phyloP scores from a whole-genome alignment of 2,888 invertebrate species.

The Drosophila algonquin region DNA sequence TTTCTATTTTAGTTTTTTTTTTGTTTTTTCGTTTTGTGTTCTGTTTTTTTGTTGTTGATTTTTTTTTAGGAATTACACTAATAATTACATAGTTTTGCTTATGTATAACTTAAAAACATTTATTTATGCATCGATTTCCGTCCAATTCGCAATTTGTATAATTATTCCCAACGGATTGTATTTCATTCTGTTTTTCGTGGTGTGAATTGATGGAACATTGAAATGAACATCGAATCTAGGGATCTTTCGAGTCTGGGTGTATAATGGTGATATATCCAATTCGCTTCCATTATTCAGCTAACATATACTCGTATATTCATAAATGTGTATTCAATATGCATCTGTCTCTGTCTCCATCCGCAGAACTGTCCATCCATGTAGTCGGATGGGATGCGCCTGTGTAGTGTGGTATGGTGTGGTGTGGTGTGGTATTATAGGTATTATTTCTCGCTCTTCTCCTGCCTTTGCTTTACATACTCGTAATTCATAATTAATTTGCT shows the following conservation, averaged over 20 bases:
- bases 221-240: constrained; percentile 53
- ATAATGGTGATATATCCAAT: constrained; percentile 54
- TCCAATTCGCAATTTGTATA: constrained; percentile 52
- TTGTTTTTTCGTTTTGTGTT: constrained; percentile 39
- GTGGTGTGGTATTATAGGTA: constrained; percentile 26
- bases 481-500: constrained; percentile 75
- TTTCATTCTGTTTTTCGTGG: constrained; percentile 24
- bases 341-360: constrained; percentile 6
- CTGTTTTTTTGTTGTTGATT: constrained; percentile 29
- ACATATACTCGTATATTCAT: constrained; percentile 57
- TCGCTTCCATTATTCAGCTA: constrained; percentile 62
- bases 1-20: constrained; percentile 31
- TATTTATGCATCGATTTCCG: constrained; percentile 71
- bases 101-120: constrained; percentile 77
- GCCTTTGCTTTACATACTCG: constrained; percentile 65
- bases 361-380: constrained; percentile 62
- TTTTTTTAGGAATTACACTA: constrained; percentile 80
- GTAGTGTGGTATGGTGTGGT: constrained; percentile 45
- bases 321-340: constrained; percentile 69
- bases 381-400: constrained; percentile 51
- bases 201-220: constrained; percentile 41
- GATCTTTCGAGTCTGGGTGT: constrained; percentile 25
- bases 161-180: constrained; percentile 48
- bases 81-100: constrained; percentile 82
- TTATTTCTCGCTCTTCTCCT: constrained; percentile 33